phyloP scores from a whole-genome alignment of 2,113 vertebrate genomes.

The Hydropotes inermis region DNA sequence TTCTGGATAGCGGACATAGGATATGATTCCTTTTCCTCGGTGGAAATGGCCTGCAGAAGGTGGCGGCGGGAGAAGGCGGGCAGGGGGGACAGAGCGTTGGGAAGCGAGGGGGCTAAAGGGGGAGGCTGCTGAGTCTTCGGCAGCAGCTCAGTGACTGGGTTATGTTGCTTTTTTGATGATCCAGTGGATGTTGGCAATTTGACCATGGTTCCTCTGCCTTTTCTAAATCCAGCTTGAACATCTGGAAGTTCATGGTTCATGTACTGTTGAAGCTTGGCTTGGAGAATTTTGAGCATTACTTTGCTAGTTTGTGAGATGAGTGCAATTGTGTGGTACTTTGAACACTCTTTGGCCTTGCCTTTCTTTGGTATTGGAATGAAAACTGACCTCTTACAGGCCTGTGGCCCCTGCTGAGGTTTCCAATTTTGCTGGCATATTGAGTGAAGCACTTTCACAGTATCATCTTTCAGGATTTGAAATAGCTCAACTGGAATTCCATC shows the following conservation, averaged over 20 bases:
- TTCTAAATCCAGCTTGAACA: not conserved
- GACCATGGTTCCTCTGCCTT: not conserved
- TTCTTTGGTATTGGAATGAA: not conserved
- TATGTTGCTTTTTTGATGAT: not conserved
- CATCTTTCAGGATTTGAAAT: not conserved
- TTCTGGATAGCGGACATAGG: conserved; percentile 99
- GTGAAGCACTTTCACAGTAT: not conserved
- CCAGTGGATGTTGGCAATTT: not conserved
- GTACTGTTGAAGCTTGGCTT: not conserved
- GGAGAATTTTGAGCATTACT: not conserved
- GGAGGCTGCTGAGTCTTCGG: conserved; percentile 72
- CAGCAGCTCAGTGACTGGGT: conserved; percentile 75
- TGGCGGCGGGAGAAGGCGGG: conserved; percentile 73
- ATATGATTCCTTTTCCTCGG: conserved; percentile 91
- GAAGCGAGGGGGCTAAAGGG: conserved; percentile 64
- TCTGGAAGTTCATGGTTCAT: not conserved
- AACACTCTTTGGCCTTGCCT: not conserved
- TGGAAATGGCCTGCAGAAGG: conserved; percentile 77
- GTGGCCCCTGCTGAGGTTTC: not conserved
- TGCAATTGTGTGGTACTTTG: not conserved
- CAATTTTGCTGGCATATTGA: not conserved
- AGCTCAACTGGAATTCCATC: not conserved
- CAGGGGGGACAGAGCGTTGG: conserved; percentile 68
- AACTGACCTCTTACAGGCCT: not conserved
- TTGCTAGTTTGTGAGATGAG: not conserved